Percentiles rank a stretch among this genome's conserved stretches.
phyloP scores from a whole-genome alignment of 2,888 invertebrate species.

The Petrophora chlorosata region DNA sequence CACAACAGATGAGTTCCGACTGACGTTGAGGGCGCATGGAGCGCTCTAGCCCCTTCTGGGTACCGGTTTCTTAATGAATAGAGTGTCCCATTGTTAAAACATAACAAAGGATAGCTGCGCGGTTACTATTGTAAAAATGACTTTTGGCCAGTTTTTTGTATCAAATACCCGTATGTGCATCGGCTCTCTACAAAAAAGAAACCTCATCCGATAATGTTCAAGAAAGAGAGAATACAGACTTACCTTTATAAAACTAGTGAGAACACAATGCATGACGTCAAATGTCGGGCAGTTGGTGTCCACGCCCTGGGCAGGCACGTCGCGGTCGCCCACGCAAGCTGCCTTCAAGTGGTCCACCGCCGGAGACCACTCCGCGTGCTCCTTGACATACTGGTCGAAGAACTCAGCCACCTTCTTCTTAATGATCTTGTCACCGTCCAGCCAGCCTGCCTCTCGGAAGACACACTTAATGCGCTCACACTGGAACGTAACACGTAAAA shows the following conservation, averaged over 20 bases:
- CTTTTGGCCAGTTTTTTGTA: too few relatives aligned
- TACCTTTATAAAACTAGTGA: constrained; percentile 59
- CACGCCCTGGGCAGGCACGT: constrained; percentile 55
- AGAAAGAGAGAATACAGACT: too few relatives aligned
- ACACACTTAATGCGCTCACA: constrained; percentile 59
- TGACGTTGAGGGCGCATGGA: too few relatives aligned
- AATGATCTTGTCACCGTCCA: constrained; percentile 47
- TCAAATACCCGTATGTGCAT: too few relatives aligned
- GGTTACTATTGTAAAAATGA: too few relatives aligned
- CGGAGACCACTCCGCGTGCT: constrained; percentile 55
- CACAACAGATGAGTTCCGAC: too few relatives aligned
- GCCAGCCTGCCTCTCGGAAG: constrained; percentile 58
- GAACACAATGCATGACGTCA: constrained; percentile 57
- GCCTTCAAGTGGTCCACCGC: constrained; percentile 48
- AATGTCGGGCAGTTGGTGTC: constrained; percentile 61
- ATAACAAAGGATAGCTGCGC: too few relatives aligned
- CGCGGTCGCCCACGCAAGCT: constrained; percentile 44
- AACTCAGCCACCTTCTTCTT: constrained; percentile 46
- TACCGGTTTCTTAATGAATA: too few relatives aligned
- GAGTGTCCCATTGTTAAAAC: too few relatives aligned
- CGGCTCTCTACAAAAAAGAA: too few relatives aligned
- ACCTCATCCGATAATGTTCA: too few relatives aligned
- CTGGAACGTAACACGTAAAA: constrained; percentile 44
- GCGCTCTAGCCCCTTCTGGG: too few relatives aligned
- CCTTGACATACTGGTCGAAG: constrained; percentile 52